Evolutionary conservation across 2,797 vertebrate species (phyloP), one percentile per base, ranked within the genome.

Genomic region (Diglossa cyanea): DNA sequence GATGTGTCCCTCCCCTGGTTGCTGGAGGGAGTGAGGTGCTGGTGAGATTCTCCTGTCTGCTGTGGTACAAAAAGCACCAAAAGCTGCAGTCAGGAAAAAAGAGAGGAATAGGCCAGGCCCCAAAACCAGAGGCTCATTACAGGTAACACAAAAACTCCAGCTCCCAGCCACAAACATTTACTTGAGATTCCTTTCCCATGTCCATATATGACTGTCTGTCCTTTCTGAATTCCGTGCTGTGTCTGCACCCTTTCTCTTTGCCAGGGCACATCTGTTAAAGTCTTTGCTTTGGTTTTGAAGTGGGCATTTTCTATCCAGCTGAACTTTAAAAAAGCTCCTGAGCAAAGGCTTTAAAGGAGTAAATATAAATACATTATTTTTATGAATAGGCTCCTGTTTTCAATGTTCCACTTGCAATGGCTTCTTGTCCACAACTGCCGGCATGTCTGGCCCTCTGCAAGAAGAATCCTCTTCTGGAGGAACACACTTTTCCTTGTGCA

Each of bases 311-410:
- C 40, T 86, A 67, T 86, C 86, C 91, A 84, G 87, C 83, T 76
- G 87, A 93, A 71, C 86, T 94, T 92, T 84, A 37, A 89, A 93
- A 96, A 94, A 85, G 48, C 76, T 86, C 74, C 76, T 76, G 93
- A 95, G 86, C 76, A 84, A 85, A 96, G 73, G 77, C 79, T 71
- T 95, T 93, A 78, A 82, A 93, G 21, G 24, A 89, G 82, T 91
- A 94, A 96, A 97, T 94, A 97, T 79, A 96, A 92, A 94, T 93
- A 86, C 42, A 72, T 93, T 92, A 20, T 75, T 94, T 95, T 94
- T 91, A 96, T 97, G 94, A 97, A 97, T 97, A 96, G 68, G 80
- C 65, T 35, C 88, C 90, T 97, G 95, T 96, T 93, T 94, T 94
- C 94, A 71, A 81, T 74, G 54, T 93, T 95, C 72, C 84, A 74